A percentile compares a stretch with the other conserved stretches of the same genome.
phyloP scores from a whole-genome alignment of 2,888 invertebrate genomes.

The Lysandra bellargus region DNA sequence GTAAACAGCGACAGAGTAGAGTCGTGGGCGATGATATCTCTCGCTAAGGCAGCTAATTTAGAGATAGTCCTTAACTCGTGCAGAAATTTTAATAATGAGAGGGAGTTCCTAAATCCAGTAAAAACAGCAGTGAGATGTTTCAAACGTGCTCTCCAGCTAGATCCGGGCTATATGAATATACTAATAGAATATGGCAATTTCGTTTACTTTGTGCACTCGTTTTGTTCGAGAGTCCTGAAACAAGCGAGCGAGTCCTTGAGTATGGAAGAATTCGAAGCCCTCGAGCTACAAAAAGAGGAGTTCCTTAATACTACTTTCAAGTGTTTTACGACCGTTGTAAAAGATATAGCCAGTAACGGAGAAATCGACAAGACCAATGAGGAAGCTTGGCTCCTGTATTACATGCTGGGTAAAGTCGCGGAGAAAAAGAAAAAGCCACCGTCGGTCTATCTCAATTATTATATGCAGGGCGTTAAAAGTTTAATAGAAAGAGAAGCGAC shows the following conservation, averaged over 20 bases:
- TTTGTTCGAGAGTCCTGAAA: slow-evolving; percentile 91
- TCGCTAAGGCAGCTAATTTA: slow-evolving; percentile 88
- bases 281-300: slow-evolving; percentile 88
- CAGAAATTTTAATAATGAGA: slow-evolving; percentile 79
- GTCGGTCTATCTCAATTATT: slow-evolving; percentile 87
- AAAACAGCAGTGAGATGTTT: slow-evolving; percentile 90
- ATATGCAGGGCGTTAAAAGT: slow-evolving; percentile 88
- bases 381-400: slow-evolving; percentile 95
- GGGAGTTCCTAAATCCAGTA: slow-evolving; percentile 84
- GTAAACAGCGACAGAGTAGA: slow-evolving; percentile 90
- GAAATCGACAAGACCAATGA: slow-evolving; percentile 84
- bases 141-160: slow-evolving; percentile 87
- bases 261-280: slow-evolving; percentile 86
- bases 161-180: slow-evolving; percentile 86
- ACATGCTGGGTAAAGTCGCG: slow-evolving; percentile 97
- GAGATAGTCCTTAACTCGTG: slow-evolving; percentile 90
- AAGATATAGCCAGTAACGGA: slow-evolving; percentile 77
- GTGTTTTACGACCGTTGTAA: slow-evolving; percentile 87
- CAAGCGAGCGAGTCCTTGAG: slow-evolving; percentile 88
- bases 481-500: slow-evolving; percentile 89
- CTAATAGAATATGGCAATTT: slow-evolving; percentile 96
- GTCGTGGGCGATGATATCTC: slow-evolving; percentile 95
- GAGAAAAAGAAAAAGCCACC: slow-evolving; percentile 91
- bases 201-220: slow-evolving; percentile 94
- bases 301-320: slow-evolving; percentile 89